A percentile compares a stretch with the other conserved stretches of the same genome.
phyloP scores from a whole-genome alignment of 1,140 invertebrate genomes.

The Cotesia chilonis region DNA sequence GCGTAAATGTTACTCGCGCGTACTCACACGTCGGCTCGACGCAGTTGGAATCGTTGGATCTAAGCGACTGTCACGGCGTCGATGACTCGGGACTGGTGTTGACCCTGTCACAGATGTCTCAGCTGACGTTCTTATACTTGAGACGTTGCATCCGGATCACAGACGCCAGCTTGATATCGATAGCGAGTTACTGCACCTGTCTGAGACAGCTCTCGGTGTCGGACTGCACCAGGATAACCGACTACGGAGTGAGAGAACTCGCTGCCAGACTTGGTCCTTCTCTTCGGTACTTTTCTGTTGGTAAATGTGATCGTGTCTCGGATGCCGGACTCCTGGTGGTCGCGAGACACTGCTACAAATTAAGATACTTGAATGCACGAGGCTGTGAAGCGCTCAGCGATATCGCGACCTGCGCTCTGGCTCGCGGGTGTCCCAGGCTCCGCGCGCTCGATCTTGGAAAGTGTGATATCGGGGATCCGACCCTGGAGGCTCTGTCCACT shows the following conservation, averaged over 20 bases:
- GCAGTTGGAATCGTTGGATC: slow-evolving; percentile 77
- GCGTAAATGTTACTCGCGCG: slow-evolving; percentile 73
- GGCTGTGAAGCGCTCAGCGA: slow-evolving; percentile 93
- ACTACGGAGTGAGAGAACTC: slow-evolving; percentile 90
- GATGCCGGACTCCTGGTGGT: slow-evolving; percentile 89
- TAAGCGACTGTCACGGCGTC: slow-evolving; percentile 86
- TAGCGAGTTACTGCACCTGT: slow-evolving; percentile 85
- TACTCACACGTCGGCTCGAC: slow-evolving; percentile 70
- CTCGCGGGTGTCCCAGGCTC: slow-evolving; percentile 82
- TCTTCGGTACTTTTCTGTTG: slow-evolving; percentile 84
- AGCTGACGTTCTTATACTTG: slow-evolving; percentile 87
- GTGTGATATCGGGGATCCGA: slow-evolving; percentile 90
- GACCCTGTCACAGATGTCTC: slow-evolving; percentile 85
- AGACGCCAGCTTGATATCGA: slow-evolving; percentile 80
- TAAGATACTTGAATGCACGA: slow-evolving; percentile 88
- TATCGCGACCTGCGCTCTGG: slow-evolving; percentile 84
- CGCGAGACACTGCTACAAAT: slow-evolving; percentile 85
- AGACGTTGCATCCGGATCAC: slow-evolving; percentile 86
- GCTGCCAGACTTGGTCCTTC: slow-evolving; percentile 83
- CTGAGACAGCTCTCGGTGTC: slow-evolving; percentile 88
- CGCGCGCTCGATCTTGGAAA: slow-evolving; percentile 90
- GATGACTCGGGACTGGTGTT: slow-evolving; percentile 84
- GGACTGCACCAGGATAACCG: slow-evolving; percentile 88
- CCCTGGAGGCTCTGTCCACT: slow-evolving; percentile 83
- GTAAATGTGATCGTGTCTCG: slow-evolving; percentile 87